Percentiles rank a stretch among this genome's conserved stretches.
phyloP scores from a whole-genome alignment of 1,140 invertebrate genomes.

The Ditylenchus dipsaci region DNA sequence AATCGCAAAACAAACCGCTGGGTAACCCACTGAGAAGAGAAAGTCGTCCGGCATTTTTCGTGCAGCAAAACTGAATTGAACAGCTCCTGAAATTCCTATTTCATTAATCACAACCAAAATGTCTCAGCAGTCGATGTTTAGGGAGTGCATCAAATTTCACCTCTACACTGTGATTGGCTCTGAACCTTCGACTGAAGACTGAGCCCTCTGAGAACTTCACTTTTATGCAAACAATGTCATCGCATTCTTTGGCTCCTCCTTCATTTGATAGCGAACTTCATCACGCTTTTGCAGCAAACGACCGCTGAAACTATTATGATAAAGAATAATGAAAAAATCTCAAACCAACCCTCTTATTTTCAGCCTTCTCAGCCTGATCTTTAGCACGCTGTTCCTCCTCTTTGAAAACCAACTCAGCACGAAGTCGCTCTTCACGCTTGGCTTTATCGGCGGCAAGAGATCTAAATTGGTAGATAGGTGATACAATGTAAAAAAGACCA shows the following conservation, averaged over 20 bases:
- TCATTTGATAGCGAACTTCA: conserved; percentile 1
- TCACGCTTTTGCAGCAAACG: conserved; percentile 15
- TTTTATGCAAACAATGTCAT: conserved; percentile 30
- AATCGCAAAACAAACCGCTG: conserved; percentile 3
- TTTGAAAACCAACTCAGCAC: conserved; percentile 19
- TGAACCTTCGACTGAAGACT: conserved; percentile 28
- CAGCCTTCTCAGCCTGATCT: conserved; percentile 11
- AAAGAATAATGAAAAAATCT: too few species aligned
- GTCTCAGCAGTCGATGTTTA: too few species aligned
- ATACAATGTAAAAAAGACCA: neutral
- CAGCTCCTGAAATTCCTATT: conserved; percentile 31
- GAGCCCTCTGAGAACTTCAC: conserved; percentile 31
- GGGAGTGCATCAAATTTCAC: too few species aligned
- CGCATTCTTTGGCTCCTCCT: conserved; percentile 18
- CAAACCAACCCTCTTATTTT: neutral
- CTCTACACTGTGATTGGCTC: conserved; percentile 30
- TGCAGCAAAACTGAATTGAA: conserved; percentile 38
- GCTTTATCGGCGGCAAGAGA: conserved; percentile 31
- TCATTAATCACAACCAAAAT: too few species aligned
- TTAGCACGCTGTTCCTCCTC: conserved; percentile 16
- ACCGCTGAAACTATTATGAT: too few species aligned
- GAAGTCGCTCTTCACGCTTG: conserved; percentile 17
- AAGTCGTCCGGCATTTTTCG: conserved; percentile 40
- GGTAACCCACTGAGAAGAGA: conserved; percentile 34
- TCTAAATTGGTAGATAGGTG: too few species aligned